Base-by-base conservation (phyloP, 2,888 invertebrate species). In the Nemoura dubitans region DNA sequence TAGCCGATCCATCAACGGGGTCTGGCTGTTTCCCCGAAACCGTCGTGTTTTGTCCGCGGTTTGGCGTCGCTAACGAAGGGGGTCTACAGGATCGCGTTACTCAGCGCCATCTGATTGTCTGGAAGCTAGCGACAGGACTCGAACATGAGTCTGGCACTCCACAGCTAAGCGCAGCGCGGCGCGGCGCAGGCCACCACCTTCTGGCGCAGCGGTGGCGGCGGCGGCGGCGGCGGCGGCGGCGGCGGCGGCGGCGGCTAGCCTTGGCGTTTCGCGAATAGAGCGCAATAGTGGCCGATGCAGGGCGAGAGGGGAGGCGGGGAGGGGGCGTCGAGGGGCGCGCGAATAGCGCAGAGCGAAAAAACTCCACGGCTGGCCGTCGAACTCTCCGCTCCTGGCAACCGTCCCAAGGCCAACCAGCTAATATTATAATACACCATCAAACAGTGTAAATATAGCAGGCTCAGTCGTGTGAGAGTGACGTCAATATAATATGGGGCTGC, bases 351-450 rank as follows among this genome's bases (percentile, higher is more conserved):
- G 25, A 59, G 25, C 59, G 29, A 26, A 81, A 86, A 78, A 83
- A 86, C 80, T 42, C 43, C 76, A 85, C 86, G 87, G 76, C 87
- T 87, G 88, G 88, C 87, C 88, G 87, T 88, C 88, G 88, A 88
- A 88, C 88, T 86, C 88, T 83, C 87, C 76, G 87, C 87, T 88
- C 88, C 86, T 88, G 88, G 88, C 88, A 88, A 88, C 88, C 87
- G 83, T 85, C 88, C 88, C 88, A 88, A 88, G 88, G 88, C 87
- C 88, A 87, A 86, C 86, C 86, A 78, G 87, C 88, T 86, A 84
- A 86, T 86, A 87, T 86, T 81, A 85, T 86, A 86, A 86, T 86
- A 86, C 86, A 86, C 86, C 86, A 86, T 86, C 86, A 76, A 81
- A 84, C 87, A 86, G 87, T 86, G 88, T 87, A 88, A 88, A 88